phyloP scores from a whole-genome alignment of 2,797 vertebrate genomes.

The Trematomus bernacchii region DNA sequence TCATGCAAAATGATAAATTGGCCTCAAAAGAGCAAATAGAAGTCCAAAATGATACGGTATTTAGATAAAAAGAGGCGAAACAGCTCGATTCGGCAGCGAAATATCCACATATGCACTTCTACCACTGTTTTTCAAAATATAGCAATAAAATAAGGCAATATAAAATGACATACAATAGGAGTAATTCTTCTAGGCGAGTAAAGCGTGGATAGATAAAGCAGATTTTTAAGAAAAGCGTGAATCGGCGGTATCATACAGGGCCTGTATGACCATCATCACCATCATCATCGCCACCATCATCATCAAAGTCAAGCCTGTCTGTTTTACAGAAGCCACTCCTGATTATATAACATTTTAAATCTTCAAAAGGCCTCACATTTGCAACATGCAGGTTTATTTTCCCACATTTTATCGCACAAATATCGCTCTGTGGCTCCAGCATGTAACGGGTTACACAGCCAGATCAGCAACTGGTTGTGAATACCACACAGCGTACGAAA shows the following conservation, averaged over 20 bases:
- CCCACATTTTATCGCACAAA: not conserved
- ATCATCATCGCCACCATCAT: slow-evolving; percentile 36
- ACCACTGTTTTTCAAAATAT: not conserved
- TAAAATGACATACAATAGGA: not conserved
- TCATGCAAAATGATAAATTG: slow-evolving; percentile 1
- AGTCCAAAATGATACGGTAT: not conserved
- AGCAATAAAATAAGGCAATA: not conserved
- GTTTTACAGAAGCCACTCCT: slow-evolving; percentile 43
- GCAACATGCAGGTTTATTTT: not conserved
- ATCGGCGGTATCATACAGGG: slow-evolving; percentile 22
- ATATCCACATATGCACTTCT: not conserved
- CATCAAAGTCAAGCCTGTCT: slow-evolving; percentile 53
- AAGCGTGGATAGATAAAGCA: not conserved
- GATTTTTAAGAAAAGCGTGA: not conserved
- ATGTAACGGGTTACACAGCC: slow-evolving; percentile 47
- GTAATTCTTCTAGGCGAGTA: rapidly evolving
- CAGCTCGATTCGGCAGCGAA: not conserved
- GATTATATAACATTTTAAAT: not conserved
- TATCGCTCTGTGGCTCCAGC: slow-evolving; percentile 24
- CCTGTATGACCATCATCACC: slow-evolving; percentile 46
- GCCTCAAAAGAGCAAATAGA: not conserved
- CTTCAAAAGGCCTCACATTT: slow-evolving; percentile 32
- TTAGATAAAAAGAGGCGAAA: not conserved
- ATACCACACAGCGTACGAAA: slow-evolving; percentile 12
- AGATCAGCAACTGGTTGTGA: slow-evolving; percentile 46